Evolutionary conservation across 2,797 vertebrate genomes (phyloP).

Genomic region (Sebastes minor): DNA sequence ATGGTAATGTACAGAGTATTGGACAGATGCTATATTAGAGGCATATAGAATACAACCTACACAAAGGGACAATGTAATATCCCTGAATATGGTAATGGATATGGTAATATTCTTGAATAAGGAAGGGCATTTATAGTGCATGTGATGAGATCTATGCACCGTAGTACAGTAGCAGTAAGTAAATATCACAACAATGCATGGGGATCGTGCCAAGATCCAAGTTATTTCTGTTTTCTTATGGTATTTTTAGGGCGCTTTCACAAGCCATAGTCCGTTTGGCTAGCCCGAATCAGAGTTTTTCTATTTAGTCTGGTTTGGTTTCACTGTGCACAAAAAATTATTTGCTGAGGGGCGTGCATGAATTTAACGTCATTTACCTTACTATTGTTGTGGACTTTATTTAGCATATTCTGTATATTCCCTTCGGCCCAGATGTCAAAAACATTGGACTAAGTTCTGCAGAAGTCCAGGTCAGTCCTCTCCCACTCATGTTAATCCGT

Average conservation of each 20-base stretch:
- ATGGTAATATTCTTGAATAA: slow-evolving; percentile 22
- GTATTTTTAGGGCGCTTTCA: too few relatives aligned
- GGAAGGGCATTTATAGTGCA: neutral
- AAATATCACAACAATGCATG: neutral
- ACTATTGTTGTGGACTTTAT: too few relatives aligned
- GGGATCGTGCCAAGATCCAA: neutral
- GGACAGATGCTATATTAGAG: slow-evolving; percentile 32
- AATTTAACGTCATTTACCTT: rapidly evolving
- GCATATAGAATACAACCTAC: slow-evolving; percentile 29
- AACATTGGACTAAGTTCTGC: too few relatives aligned
- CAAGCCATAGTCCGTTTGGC: too few relatives aligned
- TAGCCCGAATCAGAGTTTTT: too few relatives aligned
- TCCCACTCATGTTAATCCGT: too few relatives aligned
- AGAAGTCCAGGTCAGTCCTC: too few relatives aligned
- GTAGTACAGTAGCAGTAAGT: neutral
- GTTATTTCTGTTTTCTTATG: neutral
- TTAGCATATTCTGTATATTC: too few relatives aligned
- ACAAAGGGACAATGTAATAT: slow-evolving; percentile 29
- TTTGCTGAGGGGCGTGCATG: too few relatives aligned
- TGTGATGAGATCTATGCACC: neutral
- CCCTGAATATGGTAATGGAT: slow-evolving; percentile 40
- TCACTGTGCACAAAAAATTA: too few relatives aligned
- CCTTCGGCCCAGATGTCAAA: too few relatives aligned
- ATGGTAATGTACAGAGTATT: slow-evolving; percentile 52
- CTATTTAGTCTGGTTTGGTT: neutral